Evolutionary conservation across 2,888 invertebrate genomes (phyloP).

Genomic region (Embidobia sp.): DNA sequence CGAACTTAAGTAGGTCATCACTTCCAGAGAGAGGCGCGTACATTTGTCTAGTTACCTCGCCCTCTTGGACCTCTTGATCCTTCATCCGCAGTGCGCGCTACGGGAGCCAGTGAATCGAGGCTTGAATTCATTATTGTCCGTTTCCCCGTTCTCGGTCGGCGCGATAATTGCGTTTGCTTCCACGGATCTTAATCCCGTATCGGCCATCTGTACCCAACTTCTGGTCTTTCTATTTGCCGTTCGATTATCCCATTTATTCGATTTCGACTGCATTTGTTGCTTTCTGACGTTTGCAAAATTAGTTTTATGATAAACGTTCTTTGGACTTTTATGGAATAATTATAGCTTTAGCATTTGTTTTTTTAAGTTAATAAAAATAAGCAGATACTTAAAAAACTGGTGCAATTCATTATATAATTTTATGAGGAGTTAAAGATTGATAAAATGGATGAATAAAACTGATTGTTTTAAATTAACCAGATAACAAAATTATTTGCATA

Average conservation of each 20-base stretch:
- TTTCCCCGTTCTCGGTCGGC: constrained; percentile 59
- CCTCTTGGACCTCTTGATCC: constrained; percentile 56
- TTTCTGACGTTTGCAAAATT: too few species aligned
- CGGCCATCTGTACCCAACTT: constrained; percentile 44
- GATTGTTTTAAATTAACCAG: too few species aligned
- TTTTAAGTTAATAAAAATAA: too few species aligned
- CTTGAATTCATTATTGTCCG: constrained; percentile 72
- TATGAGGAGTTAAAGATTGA: too few species aligned
- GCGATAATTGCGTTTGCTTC: constrained; percentile 66
- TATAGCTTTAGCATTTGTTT: too few species aligned
- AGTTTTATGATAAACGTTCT: too few species aligned
- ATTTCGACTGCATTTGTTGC: too few species aligned
- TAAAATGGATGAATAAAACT: too few species aligned
- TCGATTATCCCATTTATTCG: constrained; percentile 14
- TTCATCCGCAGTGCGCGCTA: constrained; percentile 47
- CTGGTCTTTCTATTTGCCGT: neutral
- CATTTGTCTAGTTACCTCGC: constrained; percentile 53
- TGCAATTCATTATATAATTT: too few species aligned
- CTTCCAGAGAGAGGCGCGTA: constrained; percentile 62
- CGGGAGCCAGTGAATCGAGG: constrained; percentile 62
- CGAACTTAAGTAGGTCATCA: constrained; percentile 71
- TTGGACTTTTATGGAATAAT: too few species aligned
- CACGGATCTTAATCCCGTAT: constrained; percentile 63
- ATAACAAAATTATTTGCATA: too few species aligned
- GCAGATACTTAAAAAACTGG: too few species aligned